Evolutionary conservation across 2,113 vertebrate genomes (phyloP).

Genomic region (Egretta garzetta): DNA sequence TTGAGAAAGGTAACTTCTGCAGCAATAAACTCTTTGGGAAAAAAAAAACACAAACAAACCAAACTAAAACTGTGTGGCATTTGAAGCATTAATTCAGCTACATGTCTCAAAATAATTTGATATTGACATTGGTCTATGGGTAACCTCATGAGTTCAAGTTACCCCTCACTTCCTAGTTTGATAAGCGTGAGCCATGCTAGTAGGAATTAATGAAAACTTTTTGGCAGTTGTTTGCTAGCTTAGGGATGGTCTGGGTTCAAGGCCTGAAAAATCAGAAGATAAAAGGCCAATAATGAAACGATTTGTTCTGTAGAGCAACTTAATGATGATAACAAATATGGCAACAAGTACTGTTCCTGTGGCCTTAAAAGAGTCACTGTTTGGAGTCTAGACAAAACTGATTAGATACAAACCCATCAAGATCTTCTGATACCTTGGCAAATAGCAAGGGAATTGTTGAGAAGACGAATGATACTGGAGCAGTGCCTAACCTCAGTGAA

Average conservation of each 20-base stretch:
- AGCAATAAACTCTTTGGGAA: constrained; percentile 15
- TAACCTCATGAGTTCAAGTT: not conserved
- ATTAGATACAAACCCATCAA: constrained; percentile 69
- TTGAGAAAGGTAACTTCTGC: constrained; percentile 58
- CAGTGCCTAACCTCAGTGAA: constrained; percentile 66
- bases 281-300: constrained; percentile 46
- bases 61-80: not conserved
- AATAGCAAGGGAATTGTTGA: constrained; percentile 55
- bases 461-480: constrained; percentile 75
- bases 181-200: constrained; percentile 2
- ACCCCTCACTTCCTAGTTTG: constrained; percentile 31
- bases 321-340: constrained; percentile 67
- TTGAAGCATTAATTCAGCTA: constrained; percentile 25
- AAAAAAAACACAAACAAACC: not conserved
- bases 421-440: constrained; percentile 61
- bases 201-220: constrained; percentile 44
- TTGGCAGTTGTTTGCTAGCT: not conserved
- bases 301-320: constrained; percentile 59
- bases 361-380: constrained; percentile 34
- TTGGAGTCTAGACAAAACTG: constrained; percentile 66
- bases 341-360: not conserved
- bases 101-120: not conserved
- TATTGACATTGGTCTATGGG: not conserved
- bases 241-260: not conserved
- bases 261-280: constrained; percentile 18